These are phyloP conservation scores for Manis crassicaudata DNA, from an alignment of 2,797 vertebrate species.

Conservation along the genomic window DNA sequence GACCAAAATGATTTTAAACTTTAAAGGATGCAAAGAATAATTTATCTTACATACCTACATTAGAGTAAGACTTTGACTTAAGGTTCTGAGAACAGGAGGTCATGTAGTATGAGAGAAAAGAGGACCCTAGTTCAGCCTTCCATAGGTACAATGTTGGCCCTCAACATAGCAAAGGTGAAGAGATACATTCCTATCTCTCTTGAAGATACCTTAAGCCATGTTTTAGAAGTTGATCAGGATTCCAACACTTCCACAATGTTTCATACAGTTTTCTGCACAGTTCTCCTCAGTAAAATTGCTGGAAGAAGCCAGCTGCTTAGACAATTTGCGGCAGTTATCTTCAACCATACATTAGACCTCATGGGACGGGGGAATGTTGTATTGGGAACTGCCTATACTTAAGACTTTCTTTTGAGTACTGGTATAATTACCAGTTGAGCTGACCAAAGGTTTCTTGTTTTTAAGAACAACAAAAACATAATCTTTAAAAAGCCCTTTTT, in stretches of 20 bases:
- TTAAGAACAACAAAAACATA: background rate
- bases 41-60: background rate
- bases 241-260: background rate
- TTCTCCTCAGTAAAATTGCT: background rate
- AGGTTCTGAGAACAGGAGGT: background rate
- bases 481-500: background rate
- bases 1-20: background rate
- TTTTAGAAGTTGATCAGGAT: slow-evolving; percentile 36
- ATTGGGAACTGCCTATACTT: background rate
- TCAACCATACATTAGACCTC: background rate
- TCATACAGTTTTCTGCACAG: background rate
- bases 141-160: background rate
- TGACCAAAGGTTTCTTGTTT: slow-evolving; percentile 5
- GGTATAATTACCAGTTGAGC: slow-evolving; percentile 30
- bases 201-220: background rate
- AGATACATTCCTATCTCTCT: background rate
- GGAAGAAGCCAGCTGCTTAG: background rate
- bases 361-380: background rate
- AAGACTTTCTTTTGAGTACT: background rate
- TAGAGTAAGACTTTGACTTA: slow-evolving; percentile 31
- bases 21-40: background rate
- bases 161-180: background rate
- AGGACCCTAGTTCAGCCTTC: background rate
- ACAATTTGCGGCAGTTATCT: background rate
- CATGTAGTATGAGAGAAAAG: background rate